phyloP scores from a whole-genome alignment of 2,888 invertebrate species.

The Hedychridium roseum region DNA sequence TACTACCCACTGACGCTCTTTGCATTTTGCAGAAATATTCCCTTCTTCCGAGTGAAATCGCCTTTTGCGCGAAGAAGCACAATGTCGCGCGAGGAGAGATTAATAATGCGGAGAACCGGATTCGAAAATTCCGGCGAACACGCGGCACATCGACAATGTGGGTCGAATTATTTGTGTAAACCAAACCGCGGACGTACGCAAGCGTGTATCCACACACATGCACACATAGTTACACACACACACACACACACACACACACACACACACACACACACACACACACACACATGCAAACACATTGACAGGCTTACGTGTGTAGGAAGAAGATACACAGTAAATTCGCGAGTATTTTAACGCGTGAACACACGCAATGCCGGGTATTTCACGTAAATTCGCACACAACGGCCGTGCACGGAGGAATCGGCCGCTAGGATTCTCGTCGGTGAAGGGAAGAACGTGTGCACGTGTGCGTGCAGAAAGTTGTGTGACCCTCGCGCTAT shows the following conservation, averaged over 20 bases:
- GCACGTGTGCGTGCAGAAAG: conserved; percentile 3
- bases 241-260: conserved; percentile 2
- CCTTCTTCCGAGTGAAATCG: too few relatives aligned
- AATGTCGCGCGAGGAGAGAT: too few relatives aligned
- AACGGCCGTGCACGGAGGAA: too few relatives aligned
- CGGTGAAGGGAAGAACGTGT: too few relatives aligned
- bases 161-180: conserved; percentile 57
- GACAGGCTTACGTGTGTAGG: too few relatives aligned
- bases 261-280: not conserved
- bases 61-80: conserved; percentile 40
- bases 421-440: too few relatives aligned
- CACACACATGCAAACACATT: not conserved
- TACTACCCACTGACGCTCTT: too few relatives aligned
- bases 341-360: too few relatives aligned
- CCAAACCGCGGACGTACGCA: conserved; percentile 40
- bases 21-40: too few relatives aligned
- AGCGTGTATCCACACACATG: conserved; percentile 45
- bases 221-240: conserved; percentile 37
- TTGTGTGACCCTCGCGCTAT: not conserved
- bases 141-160: conserved; percentile 37
- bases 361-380: too few relatives aligned
- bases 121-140: conserved; percentile 40
- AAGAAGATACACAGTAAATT: too few relatives aligned
- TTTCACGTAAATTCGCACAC: too few relatives aligned
- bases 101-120: conserved; percentile 42